Percentiles rank a stretch among this genome's conserved stretches.
Conservation (phyloP, 2,797 vertebrate genomes). For the Scolopax bukidnonensis region DNA sequence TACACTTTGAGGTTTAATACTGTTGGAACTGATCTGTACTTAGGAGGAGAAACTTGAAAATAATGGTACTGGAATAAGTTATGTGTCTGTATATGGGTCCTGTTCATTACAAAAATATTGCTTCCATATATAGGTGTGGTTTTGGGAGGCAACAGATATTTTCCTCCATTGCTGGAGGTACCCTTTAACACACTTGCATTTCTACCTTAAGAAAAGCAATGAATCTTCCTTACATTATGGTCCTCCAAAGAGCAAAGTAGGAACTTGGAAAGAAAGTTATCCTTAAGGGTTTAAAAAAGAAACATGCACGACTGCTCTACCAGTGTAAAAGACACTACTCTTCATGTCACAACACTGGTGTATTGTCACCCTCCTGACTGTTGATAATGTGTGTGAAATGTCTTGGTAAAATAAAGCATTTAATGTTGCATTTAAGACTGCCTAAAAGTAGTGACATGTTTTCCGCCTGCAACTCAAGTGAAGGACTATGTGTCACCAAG, state of each 20-base stretch:
- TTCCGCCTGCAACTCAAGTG: not conserved
- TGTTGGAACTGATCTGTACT: not conserved
- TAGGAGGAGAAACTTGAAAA: not conserved
- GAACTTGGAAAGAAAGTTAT: not conserved
- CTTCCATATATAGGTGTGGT: not conserved
- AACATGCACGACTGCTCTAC: rapidly evolving
- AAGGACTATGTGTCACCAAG: not conserved
- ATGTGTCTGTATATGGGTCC: not conserved
- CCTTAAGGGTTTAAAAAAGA: not conserved
- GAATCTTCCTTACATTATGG: not conserved
- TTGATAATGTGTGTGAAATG: not conserved
- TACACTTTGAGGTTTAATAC: not conserved
- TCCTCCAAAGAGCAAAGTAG: not conserved
- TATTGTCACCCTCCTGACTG: not conserved
- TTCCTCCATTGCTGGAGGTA: not conserved
- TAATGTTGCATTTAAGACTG: not conserved
- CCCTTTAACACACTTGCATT: not conserved
- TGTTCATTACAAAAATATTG: not conserved
- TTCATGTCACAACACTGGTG: not conserved
- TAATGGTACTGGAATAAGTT: not conserved
- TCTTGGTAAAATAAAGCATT: not conserved
- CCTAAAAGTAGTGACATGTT: not conserved
- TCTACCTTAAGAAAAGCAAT: not conserved
- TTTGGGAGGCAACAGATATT: not conserved
- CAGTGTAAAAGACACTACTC: not conserved